phyloP scores from a whole-genome alignment of 2,113 vertebrate species.

The Pseudolaguvia tuberculata region DNA sequence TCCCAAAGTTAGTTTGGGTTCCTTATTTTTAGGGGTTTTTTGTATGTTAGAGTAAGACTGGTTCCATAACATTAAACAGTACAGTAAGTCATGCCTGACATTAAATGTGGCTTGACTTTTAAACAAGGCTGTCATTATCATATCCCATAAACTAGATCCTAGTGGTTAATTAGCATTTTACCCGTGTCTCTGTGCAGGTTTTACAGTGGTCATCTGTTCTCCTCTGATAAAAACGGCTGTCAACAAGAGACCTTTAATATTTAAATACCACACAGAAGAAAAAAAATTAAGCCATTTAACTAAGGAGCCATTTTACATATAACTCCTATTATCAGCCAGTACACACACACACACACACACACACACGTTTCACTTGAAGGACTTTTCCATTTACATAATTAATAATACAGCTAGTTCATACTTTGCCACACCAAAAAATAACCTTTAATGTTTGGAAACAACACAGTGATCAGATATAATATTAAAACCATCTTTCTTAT shows the following conservation, averaged over 20 bases:
- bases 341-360: background rate
- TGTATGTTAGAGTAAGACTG: background rate
- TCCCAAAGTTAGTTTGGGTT: background rate
- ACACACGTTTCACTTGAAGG: background rate
- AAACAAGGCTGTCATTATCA: constrained; percentile 24
- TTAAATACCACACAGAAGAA: constrained; percentile 12
- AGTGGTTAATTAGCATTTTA: constrained; percentile 21
- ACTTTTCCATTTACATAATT: background rate
- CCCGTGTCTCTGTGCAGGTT: constrained; percentile 7
- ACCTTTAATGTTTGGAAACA: background rate
- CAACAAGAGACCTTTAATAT: constrained; percentile 31
- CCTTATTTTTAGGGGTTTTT: background rate
- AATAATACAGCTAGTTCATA: background rate
- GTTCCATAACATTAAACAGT: background rate
- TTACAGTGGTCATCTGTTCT: constrained; percentile 20
- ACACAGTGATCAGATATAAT: background rate
- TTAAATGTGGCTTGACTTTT: background rate
- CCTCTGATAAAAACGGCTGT: constrained; percentile 7
- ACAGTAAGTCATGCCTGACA: background rate
- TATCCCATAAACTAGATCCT: background rate
- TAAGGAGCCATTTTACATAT: background rate
- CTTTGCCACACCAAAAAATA: background rate
- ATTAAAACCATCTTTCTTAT: no score
- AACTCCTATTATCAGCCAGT: background rate
- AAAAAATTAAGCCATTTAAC: background rate